Conservation (phyloP, 2,797 vertebrate species). For the Holocentrus rufus region DNA sequence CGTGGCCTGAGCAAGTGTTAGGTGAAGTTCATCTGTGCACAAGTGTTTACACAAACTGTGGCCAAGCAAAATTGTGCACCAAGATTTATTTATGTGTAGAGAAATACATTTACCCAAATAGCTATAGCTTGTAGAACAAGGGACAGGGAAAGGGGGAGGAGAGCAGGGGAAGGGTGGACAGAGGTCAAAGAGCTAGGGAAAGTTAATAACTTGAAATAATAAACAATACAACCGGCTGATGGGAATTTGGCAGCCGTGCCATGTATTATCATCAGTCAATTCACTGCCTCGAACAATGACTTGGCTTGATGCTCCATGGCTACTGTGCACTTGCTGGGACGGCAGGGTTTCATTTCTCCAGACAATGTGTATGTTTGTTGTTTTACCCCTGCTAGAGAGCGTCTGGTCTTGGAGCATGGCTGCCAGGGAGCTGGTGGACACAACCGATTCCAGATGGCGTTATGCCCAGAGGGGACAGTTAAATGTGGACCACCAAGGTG, state of each 20-base stretch:
- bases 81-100: slow-evolving; percentile 81
- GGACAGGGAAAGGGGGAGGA: slow-evolving; percentile 63
- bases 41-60: slow-evolving; percentile 75
- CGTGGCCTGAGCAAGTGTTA: slow-evolving; percentile 66
- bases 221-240: slow-evolving; percentile 76
- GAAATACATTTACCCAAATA: slow-evolving; percentile 77
- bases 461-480: slow-evolving; percentile 70
- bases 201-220: slow-evolving; percentile 83
- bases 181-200: slow-evolving; percentile 77
- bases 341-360: slow-evolving; percentile 61
- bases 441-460: slow-evolving; percentile 74
- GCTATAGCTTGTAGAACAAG: slow-evolving; percentile 79
- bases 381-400: slow-evolving; percentile 62
- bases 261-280: slow-evolving; percentile 65
- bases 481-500: slow-evolving; percentile 72
- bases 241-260: slow-evolving; percentile 77
- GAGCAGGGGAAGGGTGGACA: slow-evolving; percentile 58
- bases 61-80: slow-evolving; percentile 74
- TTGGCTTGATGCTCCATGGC: slow-evolving; percentile 41
- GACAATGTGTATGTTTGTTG: slow-evolving; percentile 74
- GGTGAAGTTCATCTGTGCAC: slow-evolving; percentile 76
- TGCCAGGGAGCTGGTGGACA: slow-evolving; percentile 69
- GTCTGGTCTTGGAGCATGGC: slow-evolving; percentile 67
- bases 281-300: slow-evolving; percentile 38
- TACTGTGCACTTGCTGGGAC: slow-evolving; percentile 68